A percentile compares a stretch with the other conserved stretches of the same genome.
phyloP scores from a whole-genome alignment of 2,113 vertebrate genomes.

The Amphilophus citrinellus region DNA sequence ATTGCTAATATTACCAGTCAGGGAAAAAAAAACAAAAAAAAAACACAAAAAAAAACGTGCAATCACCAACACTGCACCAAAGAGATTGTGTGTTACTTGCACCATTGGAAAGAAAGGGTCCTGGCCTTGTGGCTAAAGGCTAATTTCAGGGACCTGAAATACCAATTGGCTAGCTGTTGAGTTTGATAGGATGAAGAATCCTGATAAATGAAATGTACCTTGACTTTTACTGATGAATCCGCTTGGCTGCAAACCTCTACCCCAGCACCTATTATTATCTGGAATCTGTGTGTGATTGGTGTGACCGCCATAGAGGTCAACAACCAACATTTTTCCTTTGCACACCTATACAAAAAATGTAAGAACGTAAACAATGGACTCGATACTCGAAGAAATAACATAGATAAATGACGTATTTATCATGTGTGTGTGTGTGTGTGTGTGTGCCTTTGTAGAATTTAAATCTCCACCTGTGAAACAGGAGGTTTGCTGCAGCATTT shows the following conservation, averaged over 20 bases:
- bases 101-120: constrained; percentile 27
- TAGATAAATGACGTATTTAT: no score
- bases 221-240: constrained; percentile 77
- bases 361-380: constrained; percentile 24
- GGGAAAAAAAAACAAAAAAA: no score
- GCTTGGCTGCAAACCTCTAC: constrained; percentile 58
- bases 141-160: constrained; percentile 58
- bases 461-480: no score
- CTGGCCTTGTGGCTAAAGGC: constrained; percentile 46
- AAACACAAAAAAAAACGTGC: background rate
- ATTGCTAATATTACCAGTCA: no score
- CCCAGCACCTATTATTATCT: constrained; percentile 56
- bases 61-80: background rate
- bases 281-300: constrained; percentile 52
- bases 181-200: constrained; percentile 67
- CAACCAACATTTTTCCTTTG: constrained; percentile 42
- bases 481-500: constrained; percentile 20
- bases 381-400: no score
- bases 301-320: constrained; percentile 68
- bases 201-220: constrained; percentile 74
- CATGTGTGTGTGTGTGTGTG: no score
- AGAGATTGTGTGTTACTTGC: background rate
- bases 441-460: no score
- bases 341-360: constrained; percentile 18
- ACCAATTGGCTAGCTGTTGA: constrained; percentile 67